A percentile compares a stretch with the other conserved stretches of the same genome.
These are phyloP conservation scores for Acronicta alni DNA, from an alignment of 2,888 invertebrate genomes.

Conservation along the genomic window DNA sequence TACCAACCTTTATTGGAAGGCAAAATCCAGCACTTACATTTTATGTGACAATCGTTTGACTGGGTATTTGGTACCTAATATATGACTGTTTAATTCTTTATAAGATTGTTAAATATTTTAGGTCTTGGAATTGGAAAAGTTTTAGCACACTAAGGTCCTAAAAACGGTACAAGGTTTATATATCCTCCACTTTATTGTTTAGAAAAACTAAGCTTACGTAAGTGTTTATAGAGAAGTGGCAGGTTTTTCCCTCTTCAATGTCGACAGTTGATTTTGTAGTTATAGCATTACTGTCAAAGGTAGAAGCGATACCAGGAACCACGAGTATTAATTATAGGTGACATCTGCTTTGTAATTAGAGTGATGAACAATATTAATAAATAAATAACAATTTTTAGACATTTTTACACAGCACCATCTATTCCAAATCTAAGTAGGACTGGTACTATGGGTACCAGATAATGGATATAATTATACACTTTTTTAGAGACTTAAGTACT, in stretches of 20 bases:
- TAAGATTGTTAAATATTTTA: conserved; percentile 41
- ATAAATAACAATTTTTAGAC: too few relatives aligned
- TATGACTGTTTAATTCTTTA: conserved; percentile 49
- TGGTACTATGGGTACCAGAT: too few relatives aligned
- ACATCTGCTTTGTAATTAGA: too few relatives aligned
- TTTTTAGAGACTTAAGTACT: too few relatives aligned
- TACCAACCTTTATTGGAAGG: conserved; percentile 38
- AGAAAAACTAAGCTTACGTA: conserved; percentile 15
- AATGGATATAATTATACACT: too few relatives aligned
- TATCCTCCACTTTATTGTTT: conserved; percentile 7
- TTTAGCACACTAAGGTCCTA: conserved; percentile 10
- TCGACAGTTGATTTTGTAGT: conserved; percentile 42
- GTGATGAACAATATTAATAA: too few relatives aligned
- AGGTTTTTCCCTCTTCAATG: conserved; percentile 8
- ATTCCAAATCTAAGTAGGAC: too few relatives aligned
- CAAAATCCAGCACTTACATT: conserved; percentile 57
- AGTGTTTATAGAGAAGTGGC: conserved; percentile 6
- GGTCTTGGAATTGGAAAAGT: conserved; percentile 34
- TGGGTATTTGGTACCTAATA: conserved; percentile 33
- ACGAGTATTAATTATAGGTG: too few relatives aligned
- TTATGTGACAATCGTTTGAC: conserved; percentile 55
- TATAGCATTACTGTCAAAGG: conserved; percentile 22
- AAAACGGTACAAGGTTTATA: conserved; percentile 13
- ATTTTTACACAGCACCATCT: too few relatives aligned
- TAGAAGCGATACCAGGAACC: conserved; percentile 8